Conservation (phyloP, 1,140 invertebrate genomes). For the Lepidotrigona ventralis region DNA sequence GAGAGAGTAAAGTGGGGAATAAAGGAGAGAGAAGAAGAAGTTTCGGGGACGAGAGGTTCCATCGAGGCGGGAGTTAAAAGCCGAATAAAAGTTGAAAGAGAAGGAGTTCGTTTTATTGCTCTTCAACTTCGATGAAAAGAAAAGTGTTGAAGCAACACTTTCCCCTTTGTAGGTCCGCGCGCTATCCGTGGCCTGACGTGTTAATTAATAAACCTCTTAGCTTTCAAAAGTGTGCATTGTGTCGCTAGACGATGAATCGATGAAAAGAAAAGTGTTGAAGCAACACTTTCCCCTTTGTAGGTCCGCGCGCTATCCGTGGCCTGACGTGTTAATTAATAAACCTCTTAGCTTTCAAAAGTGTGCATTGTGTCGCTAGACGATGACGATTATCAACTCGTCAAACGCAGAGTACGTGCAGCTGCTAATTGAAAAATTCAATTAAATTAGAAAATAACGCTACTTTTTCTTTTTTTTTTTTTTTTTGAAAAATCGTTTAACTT, state of each 20-base stretch:
- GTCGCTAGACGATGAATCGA: not conserved
- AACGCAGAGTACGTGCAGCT: no score
- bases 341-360: no score
- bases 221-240: no score
- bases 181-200: constrained; percentile 16
- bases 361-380: no score
- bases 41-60: no score
- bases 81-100: constrained; percentile 27
- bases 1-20: not conserved
- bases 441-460: no score
- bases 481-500: no score
- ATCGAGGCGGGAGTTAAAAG: constrained; percentile 9
- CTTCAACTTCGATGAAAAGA: constrained; percentile 54
- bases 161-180: constrained; percentile 50
- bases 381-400: no score
- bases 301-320: not conserved
- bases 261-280: constrained; percentile 44
- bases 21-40: not conserved
- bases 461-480: no score
- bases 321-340: constrained; percentile 51
- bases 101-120: constrained; percentile 50
- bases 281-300: constrained; percentile 59
- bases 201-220: constrained; percentile 44
- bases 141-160: constrained; percentile 45
- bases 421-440: no score